These are phyloP conservation scores for Grallaria varia DNA, from an alignment of 2,113 vertebrate species.

Conservation along the genomic window DNA sequence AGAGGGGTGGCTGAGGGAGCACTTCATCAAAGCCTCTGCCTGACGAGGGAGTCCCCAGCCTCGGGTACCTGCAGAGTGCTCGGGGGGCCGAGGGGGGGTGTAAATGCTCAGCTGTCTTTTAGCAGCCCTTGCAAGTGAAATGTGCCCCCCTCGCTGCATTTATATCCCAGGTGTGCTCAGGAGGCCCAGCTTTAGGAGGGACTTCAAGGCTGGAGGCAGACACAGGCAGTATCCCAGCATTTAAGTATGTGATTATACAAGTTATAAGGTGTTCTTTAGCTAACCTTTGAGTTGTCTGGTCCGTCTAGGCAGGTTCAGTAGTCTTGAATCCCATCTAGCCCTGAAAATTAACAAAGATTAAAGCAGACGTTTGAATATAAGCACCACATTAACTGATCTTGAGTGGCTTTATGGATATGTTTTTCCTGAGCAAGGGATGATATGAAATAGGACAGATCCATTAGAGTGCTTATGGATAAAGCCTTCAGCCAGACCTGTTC, in stretches of 20 bases:
- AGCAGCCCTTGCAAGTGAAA: not conserved
- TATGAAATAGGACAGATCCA: not conserved
- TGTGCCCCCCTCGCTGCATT: not conserved
- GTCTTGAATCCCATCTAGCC: not conserved
- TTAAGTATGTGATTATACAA: not conserved
- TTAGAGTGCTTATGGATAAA: not conserved
- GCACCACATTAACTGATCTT: not conserved
- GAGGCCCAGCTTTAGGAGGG: not conserved
- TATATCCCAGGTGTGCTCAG: not conserved
- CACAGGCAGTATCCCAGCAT: not conserved
- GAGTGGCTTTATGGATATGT: not conserved
- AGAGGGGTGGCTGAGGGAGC: not conserved
- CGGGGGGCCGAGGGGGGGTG: not conserved
- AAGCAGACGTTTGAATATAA: not conserved
- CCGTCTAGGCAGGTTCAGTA: not conserved
- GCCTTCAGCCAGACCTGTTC: not conserved
- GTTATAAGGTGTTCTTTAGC: not conserved
- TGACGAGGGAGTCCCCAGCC: not conserved
- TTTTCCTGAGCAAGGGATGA: not conserved
- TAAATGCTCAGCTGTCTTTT: constrained; percentile 3
- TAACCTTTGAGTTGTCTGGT: not conserved
- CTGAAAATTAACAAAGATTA: not conserved
- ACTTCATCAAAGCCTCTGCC: not conserved
- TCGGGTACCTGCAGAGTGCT: not conserved
- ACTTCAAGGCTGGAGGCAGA: not conserved